phyloP scores from a whole-genome alignment of 1,140 invertebrate genomes.

The Aphis gossypii region DNA sequence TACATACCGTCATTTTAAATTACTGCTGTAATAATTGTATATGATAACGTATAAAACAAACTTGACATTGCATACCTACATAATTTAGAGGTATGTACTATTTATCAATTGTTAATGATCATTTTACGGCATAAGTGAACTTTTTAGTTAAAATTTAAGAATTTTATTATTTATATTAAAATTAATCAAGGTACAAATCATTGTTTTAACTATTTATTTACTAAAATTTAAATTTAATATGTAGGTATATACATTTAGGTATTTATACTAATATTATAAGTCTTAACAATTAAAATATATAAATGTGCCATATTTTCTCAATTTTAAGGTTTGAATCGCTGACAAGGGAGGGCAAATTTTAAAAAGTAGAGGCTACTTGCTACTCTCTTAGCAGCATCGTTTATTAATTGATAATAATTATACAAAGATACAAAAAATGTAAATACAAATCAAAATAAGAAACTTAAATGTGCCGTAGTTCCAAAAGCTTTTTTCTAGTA shows the following conservation, averaged over 20 bases:
- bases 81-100: background rate
- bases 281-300: background rate
- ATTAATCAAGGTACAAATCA: background rate
- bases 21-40: background rate
- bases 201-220: background rate
- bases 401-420: too few species aligned
- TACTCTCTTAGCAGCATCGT: too few species aligned
- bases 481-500: too few species aligned
- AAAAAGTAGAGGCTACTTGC: too few species aligned
- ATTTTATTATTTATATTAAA: background rate
- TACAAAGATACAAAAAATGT: too few species aligned
- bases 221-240: background rate
- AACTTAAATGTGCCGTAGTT: too few species aligned
- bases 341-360: too few species aligned
- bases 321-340: too few species aligned
- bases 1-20: background rate
- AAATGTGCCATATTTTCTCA: background rate
- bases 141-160: background rate
- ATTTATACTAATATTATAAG: background rate
- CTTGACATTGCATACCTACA: background rate
- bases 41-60: background rate
- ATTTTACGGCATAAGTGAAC: background rate
- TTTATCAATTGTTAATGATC: background rate
- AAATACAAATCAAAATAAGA: too few species aligned
- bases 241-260: background rate